Conservation (phyloP, 2,797 vertebrate genomes). For the Bradypus variegatus region DNA sequence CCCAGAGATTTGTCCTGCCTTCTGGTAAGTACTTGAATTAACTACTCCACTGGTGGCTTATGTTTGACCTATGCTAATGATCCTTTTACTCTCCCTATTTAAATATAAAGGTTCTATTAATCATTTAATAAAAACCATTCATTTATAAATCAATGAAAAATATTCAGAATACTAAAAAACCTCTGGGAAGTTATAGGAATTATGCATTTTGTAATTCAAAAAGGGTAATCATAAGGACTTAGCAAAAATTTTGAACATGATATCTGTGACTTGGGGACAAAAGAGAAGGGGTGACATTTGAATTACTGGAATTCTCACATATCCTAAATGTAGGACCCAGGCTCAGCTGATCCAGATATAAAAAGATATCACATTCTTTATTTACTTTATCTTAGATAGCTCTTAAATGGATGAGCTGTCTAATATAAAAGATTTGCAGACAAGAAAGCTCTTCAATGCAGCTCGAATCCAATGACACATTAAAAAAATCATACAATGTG, state of each 20-base stretch:
- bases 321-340: neutral
- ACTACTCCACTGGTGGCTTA: neutral
- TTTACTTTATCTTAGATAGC: conserved; percentile 1
- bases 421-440: neutral
- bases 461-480: too few species aligned
- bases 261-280: neutral
- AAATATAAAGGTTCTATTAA: neutral
- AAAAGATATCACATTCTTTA: neutral
- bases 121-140: conserved; percentile 1
- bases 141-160: conserved; percentile 3
- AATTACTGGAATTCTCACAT: neutral
- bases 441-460: neutral
- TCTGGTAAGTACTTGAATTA: neutral
- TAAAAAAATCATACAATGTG: too few species aligned
- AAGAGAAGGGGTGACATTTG: neutral
- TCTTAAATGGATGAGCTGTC: neutral
- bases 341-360: neutral
- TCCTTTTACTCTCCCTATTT: neutral
- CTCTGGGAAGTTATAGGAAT: neutral
- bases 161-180: neutral
- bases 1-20: neutral
- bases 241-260: neutral
- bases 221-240: neutral
- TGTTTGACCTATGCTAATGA: neutral
- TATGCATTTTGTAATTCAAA: neutral